Evolutionary conservation across 2,888 invertebrate genomes (phyloP), one percentile per base, ranked within the genome.

Genomic region (Sclerodermus sp.): DNA sequence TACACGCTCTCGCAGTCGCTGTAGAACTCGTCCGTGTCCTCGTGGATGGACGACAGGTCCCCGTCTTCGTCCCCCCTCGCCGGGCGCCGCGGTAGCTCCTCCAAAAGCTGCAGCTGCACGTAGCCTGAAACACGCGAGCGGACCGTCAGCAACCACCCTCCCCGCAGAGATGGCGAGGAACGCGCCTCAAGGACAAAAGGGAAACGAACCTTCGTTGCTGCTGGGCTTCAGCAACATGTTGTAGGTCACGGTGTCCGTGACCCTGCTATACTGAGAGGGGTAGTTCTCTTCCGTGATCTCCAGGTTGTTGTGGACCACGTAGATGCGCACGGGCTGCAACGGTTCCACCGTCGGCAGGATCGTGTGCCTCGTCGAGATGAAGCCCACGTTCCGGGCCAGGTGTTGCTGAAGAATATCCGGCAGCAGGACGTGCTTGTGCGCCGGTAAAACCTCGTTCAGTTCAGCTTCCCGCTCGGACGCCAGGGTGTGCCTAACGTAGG

Each of bases 371-470:
- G 57, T 58, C 2, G 69, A 71, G 1, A 64, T 71, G 62, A 85
- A 89, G 37, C 77, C 79, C 1, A 90, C 79, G 56, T 85, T 84
- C 50, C 82, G 82, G 47, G 86, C 83, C 0, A 89, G 84, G 31
- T 83, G 82, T 59, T 87, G 87, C 67, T 87, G 85, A 13, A 90
- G 77, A n/a, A 84, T 82, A 62, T 89, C 89, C 0, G 89, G 87
- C 53, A 87, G 79, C 37, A 89, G 80, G 14, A 86, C 83, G 53
- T 84, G 83, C 56, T 86, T 86, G 54, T 86, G 85, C 41, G 85
- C 83, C 2, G 81, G 80, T 34, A 83, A 79, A 76, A 83, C 79
- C 2, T 79, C 79, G 62, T 85, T 85, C 40, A 85, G 76, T 40
- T 77, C 65, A 43, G 79, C 79, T 60, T 83, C 84, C 8, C 77